Base-by-base conservation (phyloP, 2,888 invertebrate species). In the Metopia argyrocephala region DNA sequence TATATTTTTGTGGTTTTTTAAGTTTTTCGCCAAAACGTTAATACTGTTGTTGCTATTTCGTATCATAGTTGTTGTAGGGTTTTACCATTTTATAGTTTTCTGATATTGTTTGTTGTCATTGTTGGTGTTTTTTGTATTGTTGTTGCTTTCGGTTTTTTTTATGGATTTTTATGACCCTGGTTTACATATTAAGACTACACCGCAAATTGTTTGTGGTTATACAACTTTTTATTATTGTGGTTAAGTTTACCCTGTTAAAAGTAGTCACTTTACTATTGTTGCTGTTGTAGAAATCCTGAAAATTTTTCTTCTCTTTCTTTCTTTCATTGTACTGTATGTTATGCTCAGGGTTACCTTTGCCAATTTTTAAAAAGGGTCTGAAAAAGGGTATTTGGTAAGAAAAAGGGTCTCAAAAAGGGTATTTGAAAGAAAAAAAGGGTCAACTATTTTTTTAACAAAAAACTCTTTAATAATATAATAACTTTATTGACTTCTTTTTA, bases 141-240 rank as follows among this genome's bases (percentile, higher is more conserved):
- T 27, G 2, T 18, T 70, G 20, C 21, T 57, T 1, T 46, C 68
- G 45, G 54, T 64, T 61, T 79, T 75, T 56, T 59, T 70, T 59
- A 73, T 79, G 69, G 74, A 82, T 79, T 82, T 78, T 82, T 82
- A 79, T 79, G 66, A 79, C 61, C 61, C 73, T 79, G 76, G 73
- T 61, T 79, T 76, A 69, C 76, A 81, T 81, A 81, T 74, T 76
- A 76, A 73, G 82, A 82, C 76, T 76, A 56, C 59, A 70, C 82
- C 82, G 69, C 79, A 82, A 84, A 82, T 83, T 76, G 81, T 84
- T 82, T 82, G 82, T 79, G 82, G 79, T 76, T 82, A 79, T 59
- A 76, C 76, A 84, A 84, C 71, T 82, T 83, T 82, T 84, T 83
- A 84, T 84, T 83, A 84, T 79, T 84, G 81, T 82, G 84, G 84